A percentile compares a stretch with the other conserved stretches of the same genome.
These are phyloP conservation scores for Glandiceps talaboti DNA, from an alignment of 53 echinoderm and acorn worm species.

Conservation along the genomic window DNA sequence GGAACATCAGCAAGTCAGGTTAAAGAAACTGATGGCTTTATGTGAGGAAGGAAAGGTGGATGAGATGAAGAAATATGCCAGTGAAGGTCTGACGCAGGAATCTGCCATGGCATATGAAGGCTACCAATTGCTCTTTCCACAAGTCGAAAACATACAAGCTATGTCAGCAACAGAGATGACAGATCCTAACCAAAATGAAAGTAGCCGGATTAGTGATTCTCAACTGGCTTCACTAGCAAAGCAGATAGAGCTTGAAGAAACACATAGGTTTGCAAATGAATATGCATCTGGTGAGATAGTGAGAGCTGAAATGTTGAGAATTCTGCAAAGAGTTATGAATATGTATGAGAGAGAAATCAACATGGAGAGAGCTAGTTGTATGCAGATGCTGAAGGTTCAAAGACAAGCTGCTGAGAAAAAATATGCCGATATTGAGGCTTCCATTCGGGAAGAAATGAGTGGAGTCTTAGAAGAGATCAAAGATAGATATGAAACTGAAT, in stretches of 20 bases:
- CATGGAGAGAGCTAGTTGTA: slow-evolving; percentile 41
- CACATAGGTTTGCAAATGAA: slow-evolving; percentile 48
- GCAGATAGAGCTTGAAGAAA: slow-evolving; percentile 58
- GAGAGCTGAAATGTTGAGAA: slow-evolving; percentile 48
- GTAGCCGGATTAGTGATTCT: not conserved
- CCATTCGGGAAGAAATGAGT: slow-evolving; percentile 20
- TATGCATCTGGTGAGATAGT: slow-evolving; percentile 58
- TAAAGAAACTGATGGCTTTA: not conserved
- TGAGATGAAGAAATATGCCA: slow-evolving; percentile 6
- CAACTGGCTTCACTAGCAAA: slow-evolving; percentile 54
- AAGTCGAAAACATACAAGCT: slow-evolving; percentile 1
- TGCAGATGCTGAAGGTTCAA: slow-evolving; percentile 31
- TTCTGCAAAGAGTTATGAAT: slow-evolving; percentile 37
- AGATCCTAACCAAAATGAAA: slow-evolving; percentile 10
- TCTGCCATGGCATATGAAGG: slow-evolving; percentile 5
- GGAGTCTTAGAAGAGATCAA: slow-evolving; percentile 20
- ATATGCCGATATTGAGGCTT: slow-evolving; percentile 27
- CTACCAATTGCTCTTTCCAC: not conserved
- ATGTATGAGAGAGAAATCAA: slow-evolving; percentile 45
- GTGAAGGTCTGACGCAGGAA: slow-evolving; percentile 9
- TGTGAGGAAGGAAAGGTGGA: not conserved
- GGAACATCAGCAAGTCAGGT: slow-evolving; percentile 1
- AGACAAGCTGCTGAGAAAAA: slow-evolving; percentile 28
- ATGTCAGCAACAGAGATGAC: not conserved
- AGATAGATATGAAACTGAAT: slow-evolving; percentile 20